Conservation (phyloP, 1,140 invertebrate species). For the Rhagoletis pomonella region DNA sequence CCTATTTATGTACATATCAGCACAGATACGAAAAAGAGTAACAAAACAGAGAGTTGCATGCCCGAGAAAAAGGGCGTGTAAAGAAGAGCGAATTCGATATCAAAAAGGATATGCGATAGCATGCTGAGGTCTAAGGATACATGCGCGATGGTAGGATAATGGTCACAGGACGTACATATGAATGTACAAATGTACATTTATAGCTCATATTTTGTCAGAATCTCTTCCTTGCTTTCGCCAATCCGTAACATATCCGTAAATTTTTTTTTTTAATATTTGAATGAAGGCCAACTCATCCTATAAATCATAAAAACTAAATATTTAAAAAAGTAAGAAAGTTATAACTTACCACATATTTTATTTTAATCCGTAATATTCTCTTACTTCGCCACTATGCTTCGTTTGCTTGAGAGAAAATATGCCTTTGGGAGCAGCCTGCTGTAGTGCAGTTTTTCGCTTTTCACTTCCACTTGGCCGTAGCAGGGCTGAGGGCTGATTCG, state of each 20-base stretch:
- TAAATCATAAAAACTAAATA: too few species aligned
- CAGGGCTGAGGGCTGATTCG: background rate
- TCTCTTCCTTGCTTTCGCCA: background rate
- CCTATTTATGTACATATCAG: background rate
- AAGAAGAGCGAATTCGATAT: conserved; percentile 26
- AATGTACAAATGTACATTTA: background rate
- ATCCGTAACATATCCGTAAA: background rate
- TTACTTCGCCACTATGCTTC: background rate
- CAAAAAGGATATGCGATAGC: background rate
- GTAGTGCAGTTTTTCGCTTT: background rate
- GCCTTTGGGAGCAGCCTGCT: background rate
- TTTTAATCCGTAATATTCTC: background rate
- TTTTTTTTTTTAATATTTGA: conserved; percentile 2
- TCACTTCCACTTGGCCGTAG: background rate
- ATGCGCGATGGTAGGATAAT: background rate
- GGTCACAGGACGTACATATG: background rate
- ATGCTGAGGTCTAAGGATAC: background rate
- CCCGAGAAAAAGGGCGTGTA: conserved; percentile 42
- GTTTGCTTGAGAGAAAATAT: background rate
- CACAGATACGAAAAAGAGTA: background rate
- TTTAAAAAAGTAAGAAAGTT: background rate
- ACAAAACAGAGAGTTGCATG: conserved; percentile 23
- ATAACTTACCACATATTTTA: conserved; percentile 25
- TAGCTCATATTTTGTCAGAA: background rate
- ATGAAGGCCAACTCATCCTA: background rate